A percentile compares a stretch with the other conserved stretches of the same genome.
phyloP scores from a whole-genome alignment of 2,113 vertebrate species.

The Ochotona princeps region DNA sequence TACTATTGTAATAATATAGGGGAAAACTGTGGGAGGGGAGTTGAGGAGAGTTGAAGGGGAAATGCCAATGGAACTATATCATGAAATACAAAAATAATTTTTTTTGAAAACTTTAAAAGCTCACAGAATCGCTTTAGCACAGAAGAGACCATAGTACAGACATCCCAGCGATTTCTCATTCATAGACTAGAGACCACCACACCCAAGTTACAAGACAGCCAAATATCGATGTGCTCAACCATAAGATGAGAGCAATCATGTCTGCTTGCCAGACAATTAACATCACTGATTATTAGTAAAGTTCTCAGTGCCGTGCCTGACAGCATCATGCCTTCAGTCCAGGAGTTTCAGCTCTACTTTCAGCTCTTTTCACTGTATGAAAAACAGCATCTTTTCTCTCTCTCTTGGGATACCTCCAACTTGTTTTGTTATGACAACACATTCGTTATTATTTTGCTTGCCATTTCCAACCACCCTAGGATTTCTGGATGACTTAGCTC shows the following conservation, averaged over 20 bases:
- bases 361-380: not conserved
- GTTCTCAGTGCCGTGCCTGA: not conserved
- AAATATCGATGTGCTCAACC: not conserved
- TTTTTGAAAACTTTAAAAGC: too few species aligned
- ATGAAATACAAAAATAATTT: too few species aligned
- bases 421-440: slow-evolving; percentile 61
- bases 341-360: not conserved
- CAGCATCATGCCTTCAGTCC: not conserved
- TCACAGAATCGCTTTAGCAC: too few species aligned
- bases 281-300: not conserved
- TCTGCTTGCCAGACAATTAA: not conserved
- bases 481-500: slow-evolving; percentile 9
- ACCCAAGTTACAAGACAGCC: not conserved
- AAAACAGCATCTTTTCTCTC: not conserved
- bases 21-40: too few species aligned
- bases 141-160: not conserved
- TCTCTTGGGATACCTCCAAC: slow-evolving; percentile 7
- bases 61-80: too few species aligned
- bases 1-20: too few species aligned
- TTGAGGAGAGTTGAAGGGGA: too few species aligned
- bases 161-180: not conserved
- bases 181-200: not conserved
- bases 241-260: not conserved
- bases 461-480: slow-evolving; percentile 32
- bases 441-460: slow-evolving; percentile 48